phyloP scores from a whole-genome alignment of 1,140 invertebrate species.

The Eueides isabella region DNA sequence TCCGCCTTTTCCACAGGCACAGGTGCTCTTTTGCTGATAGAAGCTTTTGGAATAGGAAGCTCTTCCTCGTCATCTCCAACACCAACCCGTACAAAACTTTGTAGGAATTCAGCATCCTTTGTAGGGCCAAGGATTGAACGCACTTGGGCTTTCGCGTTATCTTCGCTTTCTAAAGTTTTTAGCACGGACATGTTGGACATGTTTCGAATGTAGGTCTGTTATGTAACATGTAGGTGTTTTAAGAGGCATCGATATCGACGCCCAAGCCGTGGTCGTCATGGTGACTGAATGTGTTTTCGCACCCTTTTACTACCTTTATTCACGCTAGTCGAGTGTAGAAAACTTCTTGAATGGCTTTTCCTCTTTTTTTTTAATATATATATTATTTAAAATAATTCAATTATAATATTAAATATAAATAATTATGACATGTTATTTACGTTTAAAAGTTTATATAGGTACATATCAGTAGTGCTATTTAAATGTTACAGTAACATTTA shows the following conservation, averaged over 20 bases:
- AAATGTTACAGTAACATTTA: too few species aligned
- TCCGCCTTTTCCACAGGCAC: constrained; percentile 62
- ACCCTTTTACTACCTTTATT: constrained; percentile 53
- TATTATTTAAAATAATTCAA: too few species aligned
- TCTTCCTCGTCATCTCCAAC: constrained; percentile 76
- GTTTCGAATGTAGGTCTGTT: constrained; percentile 41
- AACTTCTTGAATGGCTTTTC: background rate
- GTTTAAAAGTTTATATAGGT: too few species aligned
- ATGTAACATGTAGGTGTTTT: constrained; percentile 67
- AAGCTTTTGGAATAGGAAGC: constrained; percentile 71
- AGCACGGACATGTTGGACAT: constrained; percentile 22
- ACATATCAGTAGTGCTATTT: too few species aligned
- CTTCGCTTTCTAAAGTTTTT: constrained; percentile 56
- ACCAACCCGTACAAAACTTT: constrained; percentile 88
- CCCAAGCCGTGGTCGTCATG: constrained; percentile 70
- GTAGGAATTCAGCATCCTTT: constrained; percentile 87
- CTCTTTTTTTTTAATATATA: background rate
- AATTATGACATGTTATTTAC: too few species aligned
- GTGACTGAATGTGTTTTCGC: constrained; percentile 70
- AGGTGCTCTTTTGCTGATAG: constrained; percentile 73
- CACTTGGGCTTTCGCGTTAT: constrained; percentile 70
- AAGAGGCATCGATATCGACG: constrained; percentile 69
- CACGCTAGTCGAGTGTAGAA: constrained; percentile 38
- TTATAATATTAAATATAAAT: too few species aligned
- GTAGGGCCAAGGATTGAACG: constrained; percentile 83